Percentiles rank a stretch among this genome's conserved stretches.
Evolutionary conservation across 1,140 invertebrate genomes (phyloP).

Genomic region (Bicyclus anynana): DNA sequence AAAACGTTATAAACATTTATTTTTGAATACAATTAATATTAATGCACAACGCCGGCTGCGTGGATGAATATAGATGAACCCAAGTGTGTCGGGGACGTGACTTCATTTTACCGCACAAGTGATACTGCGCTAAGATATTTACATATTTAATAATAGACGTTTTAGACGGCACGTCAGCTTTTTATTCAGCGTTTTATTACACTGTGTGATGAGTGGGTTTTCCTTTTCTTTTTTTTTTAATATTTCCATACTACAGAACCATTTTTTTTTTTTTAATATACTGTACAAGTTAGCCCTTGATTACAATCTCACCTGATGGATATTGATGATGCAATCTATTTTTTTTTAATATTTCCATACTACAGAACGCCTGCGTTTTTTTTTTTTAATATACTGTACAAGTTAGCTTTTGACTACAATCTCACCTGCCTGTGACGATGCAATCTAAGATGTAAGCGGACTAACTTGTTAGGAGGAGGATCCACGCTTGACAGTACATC

Average conservation of each 20-base stretch:
- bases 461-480: too few species aligned
- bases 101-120: slow-evolving; percentile 13
- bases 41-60: slow-evolving; percentile 13
- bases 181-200: slow-evolving; percentile 14
- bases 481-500: too few species aligned
- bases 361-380: too few species aligned
- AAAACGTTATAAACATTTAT: slow-evolving; percentile 9
- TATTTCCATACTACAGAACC: neutral
- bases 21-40: slow-evolving; percentile 18
- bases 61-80: slow-evolving; percentile 22
- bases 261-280: too few species aligned
- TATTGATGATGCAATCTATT: too few species aligned
- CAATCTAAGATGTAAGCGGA: too few species aligned
- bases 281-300: too few species aligned
- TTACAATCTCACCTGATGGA: too few species aligned
- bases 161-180: slow-evolving; percentile 13
- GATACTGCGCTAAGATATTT: slow-evolving; percentile 13
- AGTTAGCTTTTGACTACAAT: too few species aligned
- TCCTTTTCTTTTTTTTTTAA: neutral
- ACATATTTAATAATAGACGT: slow-evolving; percentile 19
- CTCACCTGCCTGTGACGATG: too few species aligned
- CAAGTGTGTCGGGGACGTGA: slow-evolving; percentile 21
- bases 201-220: slow-evolving; percentile 4
- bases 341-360: too few species aligned
- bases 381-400: too few species aligned